Conservation (phyloP, 2,888 invertebrate species). For the Herminia tarsipennalis region DNA sequence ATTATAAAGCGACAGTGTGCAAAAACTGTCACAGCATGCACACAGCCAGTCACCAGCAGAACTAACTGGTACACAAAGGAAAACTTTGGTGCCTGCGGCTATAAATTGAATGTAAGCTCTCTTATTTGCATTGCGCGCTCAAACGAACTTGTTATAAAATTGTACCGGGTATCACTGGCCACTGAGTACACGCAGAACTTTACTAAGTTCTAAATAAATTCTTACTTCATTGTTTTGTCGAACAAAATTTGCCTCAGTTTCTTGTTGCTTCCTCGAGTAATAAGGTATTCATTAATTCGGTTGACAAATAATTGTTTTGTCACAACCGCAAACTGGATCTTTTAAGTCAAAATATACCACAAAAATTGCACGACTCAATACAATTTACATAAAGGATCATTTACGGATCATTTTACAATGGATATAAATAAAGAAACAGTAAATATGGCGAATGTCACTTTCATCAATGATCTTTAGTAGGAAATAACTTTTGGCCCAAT, state of each 20-base stretch:
- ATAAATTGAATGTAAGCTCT: slow-evolving; percentile 68
- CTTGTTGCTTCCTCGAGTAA: slow-evolving; percentile 14
- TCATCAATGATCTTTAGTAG: too few relatives aligned
- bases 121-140: slow-evolving; percentile 60
- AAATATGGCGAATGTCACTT: slow-evolving; percentile 15
- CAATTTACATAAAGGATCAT: slow-evolving; percentile 1
- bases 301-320: slow-evolving; percentile 5
- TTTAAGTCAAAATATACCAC: slow-evolving; percentile 16
- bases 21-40: slow-evolving; percentile 54
- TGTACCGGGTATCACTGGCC: slow-evolving; percentile 31
- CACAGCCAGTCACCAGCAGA: slow-evolving; percentile 42
- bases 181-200: slow-evolving; percentile 15
- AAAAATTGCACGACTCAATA: slow-evolving; percentile 8
- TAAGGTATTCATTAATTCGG: slow-evolving; percentile 16
- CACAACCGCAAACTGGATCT: slow-evolving; percentile 10
- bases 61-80: slow-evolving; percentile 54
- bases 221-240: slow-evolving; percentile 25
- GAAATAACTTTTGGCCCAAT: too few relatives aligned
- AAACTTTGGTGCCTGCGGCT: slow-evolving; percentile 55
- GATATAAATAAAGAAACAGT: slow-evolving; percentile 8
- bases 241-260: slow-evolving; percentile 14
- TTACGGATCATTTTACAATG: slow-evolving; percentile 5
- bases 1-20: slow-evolving; percentile 42
- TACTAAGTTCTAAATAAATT: slow-evolving; percentile 33
- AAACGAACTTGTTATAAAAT: slow-evolving; percentile 47